Percentiles rank a stretch among this genome's conserved stretches.
Conservation (phyloP, 2,113 vertebrate species). For the Nicator chloris region DNA sequence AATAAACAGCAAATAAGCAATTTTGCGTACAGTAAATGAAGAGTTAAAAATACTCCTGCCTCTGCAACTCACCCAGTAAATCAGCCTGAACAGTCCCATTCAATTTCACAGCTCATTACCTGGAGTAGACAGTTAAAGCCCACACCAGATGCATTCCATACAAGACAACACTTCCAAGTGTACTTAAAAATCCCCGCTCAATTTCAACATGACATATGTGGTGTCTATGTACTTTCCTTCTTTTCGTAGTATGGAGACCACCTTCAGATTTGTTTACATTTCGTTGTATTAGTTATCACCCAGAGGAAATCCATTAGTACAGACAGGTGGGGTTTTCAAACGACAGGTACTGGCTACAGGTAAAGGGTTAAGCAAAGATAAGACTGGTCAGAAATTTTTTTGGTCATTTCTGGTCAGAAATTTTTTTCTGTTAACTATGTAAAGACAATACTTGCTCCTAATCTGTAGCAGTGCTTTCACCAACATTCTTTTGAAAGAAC, state of each 20-base stretch:
- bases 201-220: neutral
- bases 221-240: neutral
- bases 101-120: conserved; percentile 51
- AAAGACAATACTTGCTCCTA: neutral
- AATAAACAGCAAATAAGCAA: neutral
- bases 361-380: neutral
- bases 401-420: neutral
- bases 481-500: neutral
- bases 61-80: neutral
- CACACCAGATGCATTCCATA: neutral
- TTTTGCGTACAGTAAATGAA: neutral
- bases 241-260: neutral
- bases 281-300: neutral
- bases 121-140: neutral
- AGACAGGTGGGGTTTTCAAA: neutral
- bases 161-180: neutral
- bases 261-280: neutral
- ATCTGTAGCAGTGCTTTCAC: neutral
- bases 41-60: neutral
- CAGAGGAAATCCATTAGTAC: neutral
- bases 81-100: neutral
- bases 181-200: neutral
- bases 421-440: neutral
- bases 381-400: neutral
- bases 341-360: neutral